Conservation (phyloP, 2,113 vertebrate genomes). For the Aspidoscelis tigris region DNA sequence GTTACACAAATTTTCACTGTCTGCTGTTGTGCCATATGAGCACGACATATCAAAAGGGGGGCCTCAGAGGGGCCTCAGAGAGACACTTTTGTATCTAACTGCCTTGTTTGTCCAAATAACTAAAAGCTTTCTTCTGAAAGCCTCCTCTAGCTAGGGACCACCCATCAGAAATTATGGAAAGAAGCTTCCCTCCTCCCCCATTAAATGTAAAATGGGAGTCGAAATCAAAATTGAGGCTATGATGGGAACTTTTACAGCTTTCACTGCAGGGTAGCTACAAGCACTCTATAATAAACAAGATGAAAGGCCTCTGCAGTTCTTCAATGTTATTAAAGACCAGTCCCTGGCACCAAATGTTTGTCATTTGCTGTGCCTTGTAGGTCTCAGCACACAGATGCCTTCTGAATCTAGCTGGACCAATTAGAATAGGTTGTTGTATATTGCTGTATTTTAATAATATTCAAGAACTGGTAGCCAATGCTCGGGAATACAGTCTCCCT, state of each 20-base stretch:
- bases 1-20: too few species aligned
- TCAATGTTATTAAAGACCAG: conserved; percentile 41
- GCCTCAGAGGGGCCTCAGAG: too few species aligned
- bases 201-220: conserved; percentile 47
- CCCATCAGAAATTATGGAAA: conserved; percentile 62
- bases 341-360: conserved; percentile 55
- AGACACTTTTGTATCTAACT: not conserved
- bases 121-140: conserved; percentile 35
- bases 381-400: conserved; percentile 44
- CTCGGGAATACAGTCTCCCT: conserved; percentile 44
- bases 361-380: conserved; percentile 50
- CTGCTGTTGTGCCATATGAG: too few species aligned
- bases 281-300: conserved; percentile 22
- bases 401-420: conserved; percentile 48
- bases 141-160: conserved; percentile 57
- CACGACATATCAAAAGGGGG: too few species aligned
- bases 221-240: conserved; percentile 54
- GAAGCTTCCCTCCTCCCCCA: conserved; percentile 47
- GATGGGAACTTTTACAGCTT: conserved; percentile 41
- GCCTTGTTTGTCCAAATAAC: conserved; percentile 35
- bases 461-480: conserved; percentile 52
- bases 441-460: conserved; percentile 57
- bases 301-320: conserved; percentile 45
- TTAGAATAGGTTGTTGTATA: conserved; percentile 47
- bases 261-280: conserved; percentile 25